Percentiles rank a stretch among this genome's conserved stretches.
Evolutionary conservation across 1,140 invertebrate species (phyloP).

Genomic region (Battus philenor): DNA sequence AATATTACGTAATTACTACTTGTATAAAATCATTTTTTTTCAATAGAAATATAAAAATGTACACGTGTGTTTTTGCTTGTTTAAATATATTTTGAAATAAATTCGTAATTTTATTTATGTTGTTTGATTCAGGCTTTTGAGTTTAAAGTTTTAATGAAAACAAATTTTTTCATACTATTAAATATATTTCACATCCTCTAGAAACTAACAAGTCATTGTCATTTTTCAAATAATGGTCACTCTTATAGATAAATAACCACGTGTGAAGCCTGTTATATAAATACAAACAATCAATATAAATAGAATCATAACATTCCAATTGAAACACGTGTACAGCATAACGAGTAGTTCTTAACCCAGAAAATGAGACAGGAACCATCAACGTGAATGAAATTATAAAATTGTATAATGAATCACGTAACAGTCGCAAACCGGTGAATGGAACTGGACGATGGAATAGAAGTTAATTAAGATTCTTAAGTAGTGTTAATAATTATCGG

Average conservation of each 20-base stretch:
- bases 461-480: background rate
- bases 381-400: slow-evolving; percentile 29
- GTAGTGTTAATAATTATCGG: background rate
- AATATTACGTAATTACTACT: too few species aligned
- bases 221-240: background rate
- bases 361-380: slow-evolving; percentile 25
- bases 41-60: too few species aligned
- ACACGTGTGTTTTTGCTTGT: too few species aligned
- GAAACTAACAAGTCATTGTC: slow-evolving; percentile 10
- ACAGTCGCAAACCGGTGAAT: slow-evolving; percentile 14
- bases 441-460: background rate
- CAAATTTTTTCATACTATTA: too few species aligned
- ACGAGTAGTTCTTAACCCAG: slow-evolving; percentile 21
- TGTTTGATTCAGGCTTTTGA: too few species aligned
- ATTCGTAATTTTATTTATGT: too few species aligned
- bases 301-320: slow-evolving; percentile 6
- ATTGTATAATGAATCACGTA: slow-evolving; percentile 27
- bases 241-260: slow-evolving; percentile 2
- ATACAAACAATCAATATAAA: background rate
- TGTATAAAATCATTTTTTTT: too few species aligned
- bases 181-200: too few species aligned
- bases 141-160: too few species aligned
- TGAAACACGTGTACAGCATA: slow-evolving; percentile 13
- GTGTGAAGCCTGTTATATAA: slow-evolving; percentile 1
- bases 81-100: too few species aligned